A percentile compares a stretch with the other conserved stretches of the same genome.
phyloP scores from a whole-genome alignment of 37 sponge, comb jelly and placozoan genomes.

The Axinella damicornis region DNA sequence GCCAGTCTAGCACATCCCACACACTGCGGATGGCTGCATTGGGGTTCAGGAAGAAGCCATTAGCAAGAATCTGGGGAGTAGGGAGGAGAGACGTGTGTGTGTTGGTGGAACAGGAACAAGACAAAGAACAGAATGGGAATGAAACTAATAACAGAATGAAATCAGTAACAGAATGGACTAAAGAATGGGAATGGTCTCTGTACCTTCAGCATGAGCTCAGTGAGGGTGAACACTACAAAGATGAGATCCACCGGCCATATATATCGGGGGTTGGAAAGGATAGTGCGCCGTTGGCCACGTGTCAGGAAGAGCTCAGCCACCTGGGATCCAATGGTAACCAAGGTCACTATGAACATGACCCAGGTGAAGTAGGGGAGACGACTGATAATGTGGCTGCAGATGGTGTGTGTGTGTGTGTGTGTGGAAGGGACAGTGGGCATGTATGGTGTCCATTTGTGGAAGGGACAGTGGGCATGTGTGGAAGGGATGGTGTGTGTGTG shows the following conservation, averaged over 20 bases:
- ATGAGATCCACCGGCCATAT: slow-evolving; percentile 14
- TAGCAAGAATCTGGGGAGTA: slow-evolving; percentile 52
- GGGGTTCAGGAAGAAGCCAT: slow-evolving; percentile 77
- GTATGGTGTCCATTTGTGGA: no score
- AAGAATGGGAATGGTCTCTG: no score
- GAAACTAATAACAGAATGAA: no score
- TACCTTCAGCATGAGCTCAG: slow-evolving; percentile 63
- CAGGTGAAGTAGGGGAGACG: slow-evolving; percentile 68
- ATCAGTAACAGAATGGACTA: no score
- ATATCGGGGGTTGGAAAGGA: slow-evolving; percentile 1
- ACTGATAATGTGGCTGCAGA: slow-evolving; percentile 46
- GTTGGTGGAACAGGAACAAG: no score
- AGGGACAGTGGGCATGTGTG: no score
- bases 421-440: not conserved
- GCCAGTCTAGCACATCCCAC: slow-evolving; percentile 76
- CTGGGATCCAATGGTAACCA: slow-evolving; percentile 26
- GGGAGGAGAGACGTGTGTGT: no score
- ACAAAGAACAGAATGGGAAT: no score
- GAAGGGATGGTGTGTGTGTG: no score
- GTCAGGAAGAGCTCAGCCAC: slow-evolving; percentile 16
- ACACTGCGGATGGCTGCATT: slow-evolving; percentile 67
- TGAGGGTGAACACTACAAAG: slow-evolving; percentile 62
- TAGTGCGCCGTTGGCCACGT: no score
- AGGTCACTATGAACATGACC: slow-evolving; percentile 62
- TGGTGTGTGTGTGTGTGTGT: not conserved